phyloP scores from a whole-genome alignment of 1,140 invertebrate species.

The Anoplophora glabripennis region DNA sequence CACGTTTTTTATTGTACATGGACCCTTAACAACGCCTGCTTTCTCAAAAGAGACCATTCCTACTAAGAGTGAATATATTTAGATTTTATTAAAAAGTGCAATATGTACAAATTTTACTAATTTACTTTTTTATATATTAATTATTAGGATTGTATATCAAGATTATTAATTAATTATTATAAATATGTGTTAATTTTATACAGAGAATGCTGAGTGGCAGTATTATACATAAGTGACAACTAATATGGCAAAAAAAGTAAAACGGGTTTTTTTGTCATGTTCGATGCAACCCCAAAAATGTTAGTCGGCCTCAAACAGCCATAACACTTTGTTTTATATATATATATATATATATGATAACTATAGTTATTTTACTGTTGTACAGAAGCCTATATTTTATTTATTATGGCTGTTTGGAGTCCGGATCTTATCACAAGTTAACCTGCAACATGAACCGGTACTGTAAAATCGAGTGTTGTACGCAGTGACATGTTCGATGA shows the following conservation, averaged over 20 bases:
- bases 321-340: constrained; percentile 10
- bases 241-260: constrained; percentile 2
- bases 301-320: constrained; percentile 3
- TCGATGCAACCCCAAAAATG: neutral
- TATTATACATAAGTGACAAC: constrained; percentile 34
- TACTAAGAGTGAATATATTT: constrained; percentile 40
- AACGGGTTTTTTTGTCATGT: constrained; percentile 22
- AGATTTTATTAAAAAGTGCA: constrained; percentile 51
- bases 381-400: constrained; percentile 38
- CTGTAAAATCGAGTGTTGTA: constrained; percentile 46
- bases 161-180: constrained; percentile 36
- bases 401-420: constrained; percentile 35
- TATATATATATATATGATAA: constrained; percentile 1
- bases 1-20: neutral
- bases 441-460: constrained; percentile 42
- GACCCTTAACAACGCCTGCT: constrained; percentile 21
- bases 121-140: constrained; percentile 51
- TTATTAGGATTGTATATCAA: constrained; percentile 51
- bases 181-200: constrained; percentile 43
- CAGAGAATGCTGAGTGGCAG: constrained; percentile 46
- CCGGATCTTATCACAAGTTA: constrained; percentile 33
- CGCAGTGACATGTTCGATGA: constrained; percentile 47
- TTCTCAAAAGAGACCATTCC: constrained; percentile 38
- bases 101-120: constrained; percentile 54
- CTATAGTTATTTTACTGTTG: constrained; percentile 34